A percentile compares a stretch with the other conserved stretches of the same genome.
Conservation (phyloP, 2,888 invertebrate species). For the Amphipyra tragopoginis region DNA sequence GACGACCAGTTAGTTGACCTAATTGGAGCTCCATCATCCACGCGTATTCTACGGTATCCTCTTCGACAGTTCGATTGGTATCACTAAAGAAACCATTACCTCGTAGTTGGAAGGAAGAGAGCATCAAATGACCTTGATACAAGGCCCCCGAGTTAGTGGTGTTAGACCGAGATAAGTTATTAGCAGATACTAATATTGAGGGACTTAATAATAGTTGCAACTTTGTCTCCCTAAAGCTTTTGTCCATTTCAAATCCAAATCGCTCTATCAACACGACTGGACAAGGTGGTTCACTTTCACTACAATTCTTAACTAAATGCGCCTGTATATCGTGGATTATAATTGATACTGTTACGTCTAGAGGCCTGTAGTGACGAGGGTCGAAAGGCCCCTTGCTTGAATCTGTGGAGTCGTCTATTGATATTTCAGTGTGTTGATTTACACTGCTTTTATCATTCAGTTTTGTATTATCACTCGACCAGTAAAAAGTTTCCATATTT, state of each 20-base stretch:
- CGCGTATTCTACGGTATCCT: conserved; percentile 98
- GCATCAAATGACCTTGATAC: conserved; percentile 95
- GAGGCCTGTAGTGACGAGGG: conserved; percentile 95
- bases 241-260: conserved; percentile 99
- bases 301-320: conserved; percentile 97
- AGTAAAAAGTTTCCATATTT: conserved; percentile 79
- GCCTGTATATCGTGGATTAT: conserved; percentile 98
- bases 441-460: conserved; percentile 80
- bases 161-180: conserved; percentile 92
- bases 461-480: conserved; percentile 82
- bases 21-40: conserved; percentile 99
- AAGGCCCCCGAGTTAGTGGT: conserved; percentile 85
- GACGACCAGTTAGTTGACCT: conserved; percentile 97
- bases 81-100: conserved; percentile 99
- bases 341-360: conserved; percentile 97
- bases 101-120: conserved; percentile 96
- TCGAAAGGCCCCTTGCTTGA: conserved; percentile 93
- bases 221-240: conserved; percentile 96
- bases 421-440: conserved; percentile 88
- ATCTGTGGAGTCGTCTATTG: conserved; percentile 91
- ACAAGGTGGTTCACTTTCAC: conserved; percentile 96
- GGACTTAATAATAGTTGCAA: conserved; percentile 97
- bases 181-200: conserved; percentile 94
- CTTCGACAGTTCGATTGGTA: conserved; percentile 95
- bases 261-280: conserved; percentile 96